Percentiles rank a stretch among this genome's conserved stretches.
phyloP scores from a whole-genome alignment of 2,797 vertebrate genomes.

The Bradypus variegatus region DNA sequence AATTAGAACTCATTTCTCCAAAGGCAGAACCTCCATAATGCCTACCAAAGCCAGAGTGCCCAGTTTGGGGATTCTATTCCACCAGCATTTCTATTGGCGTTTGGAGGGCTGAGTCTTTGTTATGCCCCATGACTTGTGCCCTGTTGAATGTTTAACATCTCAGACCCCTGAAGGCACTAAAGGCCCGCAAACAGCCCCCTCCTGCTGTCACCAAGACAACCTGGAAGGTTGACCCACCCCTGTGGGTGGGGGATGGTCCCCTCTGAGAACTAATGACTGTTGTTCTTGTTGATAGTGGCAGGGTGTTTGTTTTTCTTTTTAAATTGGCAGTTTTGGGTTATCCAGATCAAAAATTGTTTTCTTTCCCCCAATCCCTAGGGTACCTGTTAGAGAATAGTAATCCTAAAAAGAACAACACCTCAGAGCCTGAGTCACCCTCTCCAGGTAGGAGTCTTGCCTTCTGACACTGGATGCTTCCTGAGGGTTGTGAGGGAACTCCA shows the following conservation, averaged over 20 bases:
- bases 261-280: background rate
- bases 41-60: background rate
- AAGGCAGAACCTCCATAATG: background rate
- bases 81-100: background rate
- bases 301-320: background rate
- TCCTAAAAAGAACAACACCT: background rate
- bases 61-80: background rate
- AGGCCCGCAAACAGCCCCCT: background rate
- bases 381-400: background rate
- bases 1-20: background rate
- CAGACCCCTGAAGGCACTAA: background rate
- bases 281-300: background rate
- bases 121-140: too few relatives aligned
- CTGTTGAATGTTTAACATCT: background rate
- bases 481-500: background rate
- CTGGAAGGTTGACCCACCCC: too few relatives aligned
- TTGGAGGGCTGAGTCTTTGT: too few relatives aligned
- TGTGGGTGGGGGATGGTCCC: fast-evolving
- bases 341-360: background rate
- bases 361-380: background rate
- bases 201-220: background rate
- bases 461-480: background rate
- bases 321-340: background rate
- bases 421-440: background rate
- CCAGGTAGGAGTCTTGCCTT: background rate